phyloP scores from a whole-genome alignment of 2,888 invertebrate species.

The Diadegma fenestrale region DNA sequence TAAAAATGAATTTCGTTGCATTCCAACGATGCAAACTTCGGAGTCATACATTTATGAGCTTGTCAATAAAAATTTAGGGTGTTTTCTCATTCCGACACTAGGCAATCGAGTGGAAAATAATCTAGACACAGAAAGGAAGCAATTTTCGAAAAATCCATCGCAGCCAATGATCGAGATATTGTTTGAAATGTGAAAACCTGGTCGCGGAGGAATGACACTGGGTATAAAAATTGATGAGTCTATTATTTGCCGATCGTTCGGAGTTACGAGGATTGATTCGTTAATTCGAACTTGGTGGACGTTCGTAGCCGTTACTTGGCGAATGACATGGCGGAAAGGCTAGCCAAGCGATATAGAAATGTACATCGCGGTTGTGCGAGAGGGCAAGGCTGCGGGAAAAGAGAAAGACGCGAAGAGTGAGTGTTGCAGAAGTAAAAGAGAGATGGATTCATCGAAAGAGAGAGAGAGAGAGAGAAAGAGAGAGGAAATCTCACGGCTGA shows the following conservation, averaged over 20 bases:
- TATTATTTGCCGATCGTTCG: conserved; percentile 24
- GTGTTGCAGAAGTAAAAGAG: conserved; percentile 50
- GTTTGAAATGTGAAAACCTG: neutral
- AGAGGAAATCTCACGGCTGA: conserved; percentile 84
- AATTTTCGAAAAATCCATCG: neutral
- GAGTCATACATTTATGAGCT: no score
- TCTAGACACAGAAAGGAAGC: neutral
- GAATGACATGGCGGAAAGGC: conserved; percentile 57
- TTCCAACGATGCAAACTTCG: no score
- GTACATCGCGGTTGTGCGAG: conserved; percentile 52
- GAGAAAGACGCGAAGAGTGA: conserved; percentile 68
- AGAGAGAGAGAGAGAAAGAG: conserved; percentile 77
- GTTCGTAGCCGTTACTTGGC: conserved; percentile 66
- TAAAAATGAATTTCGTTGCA: no score
- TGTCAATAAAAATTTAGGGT: neutral
- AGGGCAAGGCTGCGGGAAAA: conserved; percentile 66
- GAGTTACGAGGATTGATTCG: conserved; percentile 31
- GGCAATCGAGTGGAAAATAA: neutral
- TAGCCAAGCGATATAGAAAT: conserved; percentile 32
- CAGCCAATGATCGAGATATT: neutral
- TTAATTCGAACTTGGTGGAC: conserved; percentile 48
- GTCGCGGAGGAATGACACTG: neutral
- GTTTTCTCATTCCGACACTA: neutral
- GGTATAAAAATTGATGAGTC: neutral
- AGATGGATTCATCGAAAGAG: conserved; percentile 16